Evolutionary conservation across 2,797 vertebrate species (phyloP), one percentile per base, ranked within the genome.

Genomic region (Tiaroga cobitis): DNA sequence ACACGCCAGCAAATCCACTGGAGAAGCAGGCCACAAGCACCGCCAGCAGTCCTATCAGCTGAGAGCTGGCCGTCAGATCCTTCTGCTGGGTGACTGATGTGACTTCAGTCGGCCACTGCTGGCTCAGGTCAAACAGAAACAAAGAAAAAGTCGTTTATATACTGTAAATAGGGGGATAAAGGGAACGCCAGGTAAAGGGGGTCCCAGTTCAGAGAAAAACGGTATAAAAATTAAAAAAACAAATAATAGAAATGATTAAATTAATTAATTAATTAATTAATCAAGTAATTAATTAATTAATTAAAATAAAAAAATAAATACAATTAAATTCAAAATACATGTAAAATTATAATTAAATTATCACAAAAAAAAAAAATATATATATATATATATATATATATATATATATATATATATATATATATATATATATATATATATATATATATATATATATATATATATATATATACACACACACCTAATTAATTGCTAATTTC

Each of bases 1-100:
- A 99, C 88, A 99, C 98, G 0, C 98, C 98, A 8, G 98, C 98
- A 82, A 99, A 99, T 77, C 98, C 98, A 82, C 98, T 99, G 87
- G 98, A 99, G 93, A 97, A 97, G 91, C 98, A 99, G 0, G 98
- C 98, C 84, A 95, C 96, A 84, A 99, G 95, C 46, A 99, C 97
- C 0, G 98, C 97, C 0, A 96, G 87, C 87, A 98, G 94, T 0
- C 98, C 98, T 2, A 96, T 95, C 67, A 99, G 93, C 87, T 97
- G 97, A 0, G 97, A 98, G 87, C 97, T 94, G 2, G 96, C 86
- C 1, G 96, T 95, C 73, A 89, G 91, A 73, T 95, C 94, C 91
- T 95, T 94, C 70, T 94, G 91, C 69, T 94, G 88, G 0, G 92
- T 61, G 84, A 86, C 32, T 1, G 5, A 90, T 21, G 93, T 82